A percentile compares a stretch with the other conserved stretches of the same genome.
Conservation (phyloP, 2,888 invertebrate genomes). For the Mesopsocus fuscifrons region DNA sequence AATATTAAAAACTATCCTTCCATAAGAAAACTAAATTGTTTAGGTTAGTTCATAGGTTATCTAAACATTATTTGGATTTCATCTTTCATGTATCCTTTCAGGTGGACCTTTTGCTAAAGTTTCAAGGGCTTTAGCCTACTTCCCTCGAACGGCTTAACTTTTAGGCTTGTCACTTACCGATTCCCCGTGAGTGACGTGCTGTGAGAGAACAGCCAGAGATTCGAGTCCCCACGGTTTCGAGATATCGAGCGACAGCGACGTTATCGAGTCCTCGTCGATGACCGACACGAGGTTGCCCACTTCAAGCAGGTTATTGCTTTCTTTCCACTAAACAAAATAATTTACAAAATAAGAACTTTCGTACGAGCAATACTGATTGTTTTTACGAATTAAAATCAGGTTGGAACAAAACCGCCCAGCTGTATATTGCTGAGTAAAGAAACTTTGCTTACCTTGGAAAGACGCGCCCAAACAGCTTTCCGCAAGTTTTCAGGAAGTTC, state of each 20-base stretch:
- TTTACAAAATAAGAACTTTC: not conserved
- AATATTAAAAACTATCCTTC: no score
- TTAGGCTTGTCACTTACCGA: slow-evolving; percentile 2
- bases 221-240: slow-evolving; percentile 3
- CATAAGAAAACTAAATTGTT: not conserved
- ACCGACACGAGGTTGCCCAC: slow-evolving; percentile 12
- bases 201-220: not conserved
- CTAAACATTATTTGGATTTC: no score
- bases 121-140: no score
- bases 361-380: no score
- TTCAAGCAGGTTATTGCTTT: slow-evolving; percentile 6
- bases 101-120: no score
- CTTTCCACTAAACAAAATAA: not conserved
- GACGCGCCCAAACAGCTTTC: slow-evolving; percentile 15
- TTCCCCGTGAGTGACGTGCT: not conserved
- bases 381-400: no score
- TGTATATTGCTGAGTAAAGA: no score
- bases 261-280: slow-evolving; percentile 9
- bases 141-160: no score
- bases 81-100: no score
- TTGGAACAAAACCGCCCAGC: no score
- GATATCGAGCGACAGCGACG: not conserved
- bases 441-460: slow-evolving; percentile 14
- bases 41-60: no score
- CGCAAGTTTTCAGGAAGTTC: slow-evolving; percentile 12